Evolutionary conservation across 2,113 vertebrate species (phyloP).

Genomic region (Larimichthys crocea): DNA sequence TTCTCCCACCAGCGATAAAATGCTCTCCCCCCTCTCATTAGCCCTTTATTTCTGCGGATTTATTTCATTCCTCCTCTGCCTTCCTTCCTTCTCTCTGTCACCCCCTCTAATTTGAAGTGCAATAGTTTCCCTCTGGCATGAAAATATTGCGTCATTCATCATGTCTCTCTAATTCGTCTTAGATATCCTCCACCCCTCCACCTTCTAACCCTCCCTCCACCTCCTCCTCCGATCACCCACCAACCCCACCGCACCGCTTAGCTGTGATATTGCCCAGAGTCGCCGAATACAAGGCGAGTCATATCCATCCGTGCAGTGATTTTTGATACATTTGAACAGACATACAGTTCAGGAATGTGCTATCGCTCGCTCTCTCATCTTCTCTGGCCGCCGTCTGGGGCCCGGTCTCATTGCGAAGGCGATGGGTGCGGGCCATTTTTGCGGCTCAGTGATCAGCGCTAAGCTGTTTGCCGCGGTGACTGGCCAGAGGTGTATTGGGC

Average conservation of each 20-base stretch:
- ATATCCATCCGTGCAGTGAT: conserved; percentile 53
- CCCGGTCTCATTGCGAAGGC: conserved; percentile 41
- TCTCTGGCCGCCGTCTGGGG: conserved; percentile 27
- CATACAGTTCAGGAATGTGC: conserved; percentile 56
- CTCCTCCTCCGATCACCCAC: conserved; percentile 39
- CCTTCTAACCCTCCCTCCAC: not conserved
- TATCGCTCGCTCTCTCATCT: conserved; percentile 37
- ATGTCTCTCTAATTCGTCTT: conserved; percentile 81
- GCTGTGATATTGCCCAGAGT: conserved; percentile 67
- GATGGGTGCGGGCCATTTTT: conserved; percentile 68
- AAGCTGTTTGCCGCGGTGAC: conserved; percentile 72
- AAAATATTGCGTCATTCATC: conserved; percentile 84
- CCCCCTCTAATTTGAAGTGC: conserved; percentile 80
- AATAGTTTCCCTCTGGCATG: conserved; percentile 81
- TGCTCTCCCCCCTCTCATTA: conserved; percentile 57
- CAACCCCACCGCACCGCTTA: conserved; percentile 59
- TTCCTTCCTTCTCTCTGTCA: conserved; percentile 68
- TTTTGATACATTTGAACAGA: conserved; percentile 57
- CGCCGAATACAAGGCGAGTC: conserved; percentile 57
- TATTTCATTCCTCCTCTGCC: conserved; percentile 65
- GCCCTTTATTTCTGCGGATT: conserved; percentile 67
- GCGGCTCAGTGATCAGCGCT: conserved; percentile 66
- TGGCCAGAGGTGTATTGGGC: conserved; percentile 73
- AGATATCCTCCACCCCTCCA: conserved; percentile 65
- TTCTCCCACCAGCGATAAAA: conserved; percentile 43